These are phyloP conservation scores for Drosophila arizonae DNA, from an alignment of 1,140 invertebrate species.

Conservation along the genomic window DNA sequence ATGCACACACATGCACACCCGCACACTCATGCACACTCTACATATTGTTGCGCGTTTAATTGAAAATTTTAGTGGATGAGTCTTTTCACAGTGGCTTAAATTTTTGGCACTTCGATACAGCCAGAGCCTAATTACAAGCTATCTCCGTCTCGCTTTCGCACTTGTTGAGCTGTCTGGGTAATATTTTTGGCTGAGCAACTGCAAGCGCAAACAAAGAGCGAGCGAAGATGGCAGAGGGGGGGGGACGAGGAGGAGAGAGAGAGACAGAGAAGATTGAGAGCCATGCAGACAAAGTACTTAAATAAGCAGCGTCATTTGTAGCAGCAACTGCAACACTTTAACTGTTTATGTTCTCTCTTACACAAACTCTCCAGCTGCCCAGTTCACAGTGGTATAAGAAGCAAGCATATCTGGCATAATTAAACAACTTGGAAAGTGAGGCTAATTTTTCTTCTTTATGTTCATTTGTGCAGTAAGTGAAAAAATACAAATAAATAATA, in stretches of 20 bases:
- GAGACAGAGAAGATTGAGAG: background rate
- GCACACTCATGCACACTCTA: background rate
- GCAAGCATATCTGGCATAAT: background rate
- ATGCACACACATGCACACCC: background rate
- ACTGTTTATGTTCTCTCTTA: background rate
- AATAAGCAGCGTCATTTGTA: background rate
- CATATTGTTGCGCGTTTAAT: slow-evolving; percentile 2
- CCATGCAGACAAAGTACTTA: background rate
- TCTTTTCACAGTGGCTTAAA: background rate
- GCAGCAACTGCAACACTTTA: background rate
- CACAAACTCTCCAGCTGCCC: background rate
- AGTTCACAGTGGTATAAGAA: background rate
- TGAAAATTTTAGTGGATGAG: background rate
- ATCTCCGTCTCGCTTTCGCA: background rate
- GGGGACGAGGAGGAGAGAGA: background rate
- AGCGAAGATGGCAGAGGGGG: background rate
- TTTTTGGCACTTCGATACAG: slow-evolving; percentile 2
- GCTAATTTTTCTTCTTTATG: too few species aligned
- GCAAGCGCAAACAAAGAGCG: background rate
- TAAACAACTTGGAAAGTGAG: background rate
- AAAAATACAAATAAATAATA: too few species aligned
- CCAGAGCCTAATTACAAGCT: background rate
- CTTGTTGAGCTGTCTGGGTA: background rate
- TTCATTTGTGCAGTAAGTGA: too few species aligned
- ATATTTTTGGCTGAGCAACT: background rate